These are phyloP conservation scores for Drosophila cardini DNA, from an alignment of 1,140 invertebrate species.

Conservation along the genomic window DNA sequence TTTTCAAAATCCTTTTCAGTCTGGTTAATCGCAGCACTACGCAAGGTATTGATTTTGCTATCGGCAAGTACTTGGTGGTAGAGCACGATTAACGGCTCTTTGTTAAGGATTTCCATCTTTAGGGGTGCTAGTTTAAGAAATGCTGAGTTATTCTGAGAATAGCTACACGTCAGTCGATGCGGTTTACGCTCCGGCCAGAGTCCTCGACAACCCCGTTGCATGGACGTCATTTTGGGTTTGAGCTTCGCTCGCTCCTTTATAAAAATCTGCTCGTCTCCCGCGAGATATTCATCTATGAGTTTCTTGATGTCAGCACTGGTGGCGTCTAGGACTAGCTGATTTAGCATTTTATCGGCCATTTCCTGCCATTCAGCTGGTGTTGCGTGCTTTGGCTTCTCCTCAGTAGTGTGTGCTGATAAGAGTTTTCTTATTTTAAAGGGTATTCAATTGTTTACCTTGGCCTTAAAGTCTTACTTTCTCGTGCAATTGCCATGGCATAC, in stretches of 20 bases:
- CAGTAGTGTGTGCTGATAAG: neutral
- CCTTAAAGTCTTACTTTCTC: slow-evolving; percentile 40
- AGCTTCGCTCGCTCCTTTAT: slow-evolving; percentile 22
- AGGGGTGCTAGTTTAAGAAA: slow-evolving; percentile 51
- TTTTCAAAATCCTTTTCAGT: slow-evolving; percentile 78
- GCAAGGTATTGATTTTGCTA: slow-evolving; percentile 25
- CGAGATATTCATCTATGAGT: slow-evolving; percentile 44
- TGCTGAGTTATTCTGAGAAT: slow-evolving; percentile 6
- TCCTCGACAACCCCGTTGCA: slow-evolving; percentile 48
- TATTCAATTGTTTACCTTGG: neutral
- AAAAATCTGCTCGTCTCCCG: slow-evolving; percentile 45
- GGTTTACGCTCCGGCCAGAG: slow-evolving; percentile 26
- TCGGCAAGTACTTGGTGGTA: slow-evolving; percentile 51
- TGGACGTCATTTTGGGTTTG: slow-evolving; percentile 22
- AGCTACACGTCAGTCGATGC: slow-evolving; percentile 32
- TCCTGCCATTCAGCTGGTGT: slow-evolving; percentile 1
- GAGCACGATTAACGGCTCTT: slow-evolving; percentile 37
- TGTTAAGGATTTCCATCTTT: slow-evolving; percentile 41
- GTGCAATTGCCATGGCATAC: slow-evolving; percentile 38
- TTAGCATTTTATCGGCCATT: slow-evolving; percentile 10
- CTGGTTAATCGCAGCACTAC: slow-evolving; percentile 12
- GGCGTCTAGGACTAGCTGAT: neutral
- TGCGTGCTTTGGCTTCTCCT: neutral
- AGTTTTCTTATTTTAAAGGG: neutral
- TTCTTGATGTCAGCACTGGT: slow-evolving; percentile 36